Percentiles rank a stretch among this genome's conserved stretches.
phyloP scores from a whole-genome alignment of 2,888 invertebrate genomes.

The Protonemura montana region DNA sequence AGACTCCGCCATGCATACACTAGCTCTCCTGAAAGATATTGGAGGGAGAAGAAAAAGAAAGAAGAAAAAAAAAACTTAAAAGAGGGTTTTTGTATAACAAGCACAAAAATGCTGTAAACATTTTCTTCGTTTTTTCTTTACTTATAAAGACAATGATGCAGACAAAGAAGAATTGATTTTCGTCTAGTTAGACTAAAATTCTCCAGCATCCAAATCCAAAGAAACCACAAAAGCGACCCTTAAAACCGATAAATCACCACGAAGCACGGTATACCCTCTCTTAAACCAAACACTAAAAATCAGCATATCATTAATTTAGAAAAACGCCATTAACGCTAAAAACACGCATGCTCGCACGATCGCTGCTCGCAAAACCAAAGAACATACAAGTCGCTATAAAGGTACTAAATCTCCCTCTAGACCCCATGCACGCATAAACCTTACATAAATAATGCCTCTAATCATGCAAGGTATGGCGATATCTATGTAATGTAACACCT shows the following conservation, averaged over 20 bases:
- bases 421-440: constrained; percentile 12
- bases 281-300: not conserved
- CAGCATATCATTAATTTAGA: not conserved
- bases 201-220: not conserved
- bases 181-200: not conserved
- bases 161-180: not conserved
- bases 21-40: constrained; percentile 18
- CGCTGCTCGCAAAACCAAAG: not conserved
- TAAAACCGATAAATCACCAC: not conserved
- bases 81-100: not conserved
- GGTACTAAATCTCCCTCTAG: not conserved
- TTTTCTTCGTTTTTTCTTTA: not conserved
- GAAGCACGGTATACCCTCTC: not conserved
- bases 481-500: constrained; percentile 35
- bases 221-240: not conserved
- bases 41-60: constrained; percentile 31
- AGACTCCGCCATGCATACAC: constrained; percentile 37
- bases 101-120: constrained; percentile 3
- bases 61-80: not conserved
- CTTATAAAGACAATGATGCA: not conserved
- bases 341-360: not conserved
- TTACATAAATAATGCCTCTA: constrained; percentile 24
- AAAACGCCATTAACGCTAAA: constrained; percentile 1
- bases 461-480: constrained; percentile 26
- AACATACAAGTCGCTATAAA: not conserved